Evolutionary conservation across 2,113 vertebrate species (phyloP).

Genomic region (Potamarius usumacintae): DNA sequence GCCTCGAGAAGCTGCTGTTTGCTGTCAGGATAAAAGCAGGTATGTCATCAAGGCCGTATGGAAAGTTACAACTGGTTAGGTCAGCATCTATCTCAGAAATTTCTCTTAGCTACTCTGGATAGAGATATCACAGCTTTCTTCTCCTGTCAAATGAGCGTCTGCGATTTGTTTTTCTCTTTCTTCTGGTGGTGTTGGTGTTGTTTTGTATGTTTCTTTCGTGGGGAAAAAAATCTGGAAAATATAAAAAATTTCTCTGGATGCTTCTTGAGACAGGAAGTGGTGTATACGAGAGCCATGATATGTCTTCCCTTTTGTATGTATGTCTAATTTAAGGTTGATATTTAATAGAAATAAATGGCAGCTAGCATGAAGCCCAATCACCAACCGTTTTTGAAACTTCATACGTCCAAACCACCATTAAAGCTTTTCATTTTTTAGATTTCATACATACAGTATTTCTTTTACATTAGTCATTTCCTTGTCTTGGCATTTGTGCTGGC

Average conservation of each 20-base stretch:
- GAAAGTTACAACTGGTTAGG: conserved; percentile 73
- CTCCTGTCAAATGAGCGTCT: conserved; percentile 70
- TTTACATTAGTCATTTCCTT: conserved; percentile 54
- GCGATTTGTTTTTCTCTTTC: not conserved
- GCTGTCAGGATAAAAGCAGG: conserved; percentile 68
- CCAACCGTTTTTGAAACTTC: not conserved
- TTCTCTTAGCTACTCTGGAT: conserved; percentile 62
- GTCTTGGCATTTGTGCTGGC: conserved; percentile 59
- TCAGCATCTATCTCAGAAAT: conserved; percentile 40
- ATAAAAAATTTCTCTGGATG: not conserved
- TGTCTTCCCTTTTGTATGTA: not conserved
- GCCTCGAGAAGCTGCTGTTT: conserved; percentile 67
- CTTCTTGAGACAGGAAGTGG: not conserved
- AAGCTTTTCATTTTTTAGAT: not conserved
- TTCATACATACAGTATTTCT: conserved; percentile 2
- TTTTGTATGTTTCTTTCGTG: not conserved
- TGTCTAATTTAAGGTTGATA: not conserved
- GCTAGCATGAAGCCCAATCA: not conserved
- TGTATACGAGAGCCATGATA: not conserved
- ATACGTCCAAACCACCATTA: not conserved
- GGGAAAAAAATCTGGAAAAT: not conserved
- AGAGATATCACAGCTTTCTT: conserved; percentile 65
- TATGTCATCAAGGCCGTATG: conserved; percentile 71
- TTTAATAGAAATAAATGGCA: not conserved
- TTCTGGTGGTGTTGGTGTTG: no score